Evolutionary conservation across 2,113 vertebrate genomes (phyloP).

Genomic region (Poicephalus meyeri): DNA sequence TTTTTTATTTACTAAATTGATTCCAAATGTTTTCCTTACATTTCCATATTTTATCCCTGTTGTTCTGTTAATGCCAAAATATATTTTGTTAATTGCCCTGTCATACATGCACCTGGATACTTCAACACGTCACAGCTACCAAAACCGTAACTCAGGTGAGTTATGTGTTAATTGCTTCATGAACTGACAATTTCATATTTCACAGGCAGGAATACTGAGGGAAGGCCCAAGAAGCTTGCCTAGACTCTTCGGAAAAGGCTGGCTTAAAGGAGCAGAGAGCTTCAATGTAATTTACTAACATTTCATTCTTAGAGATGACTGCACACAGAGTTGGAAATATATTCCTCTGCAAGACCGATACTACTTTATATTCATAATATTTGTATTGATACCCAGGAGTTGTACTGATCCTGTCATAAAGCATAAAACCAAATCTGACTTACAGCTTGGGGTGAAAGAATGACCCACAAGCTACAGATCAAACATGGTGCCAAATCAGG

Average conservation of each 20-base stretch:
- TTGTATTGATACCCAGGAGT: not conserved
- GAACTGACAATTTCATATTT: not conserved
- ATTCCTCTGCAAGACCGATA: not conserved
- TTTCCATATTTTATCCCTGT: not conserved
- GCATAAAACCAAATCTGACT: not conserved
- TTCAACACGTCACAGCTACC: not conserved
- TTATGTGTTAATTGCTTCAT: not conserved
- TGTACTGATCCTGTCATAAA: not conserved
- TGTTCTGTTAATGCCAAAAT: constrained; percentile 10
- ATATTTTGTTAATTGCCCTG: not conserved
- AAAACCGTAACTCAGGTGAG: not conserved
- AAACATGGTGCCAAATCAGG: not conserved
- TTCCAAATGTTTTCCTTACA: not conserved
- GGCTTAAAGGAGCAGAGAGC: not conserved
- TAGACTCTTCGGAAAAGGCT: not conserved
- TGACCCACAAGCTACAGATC: not conserved
- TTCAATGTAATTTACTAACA: not conserved
- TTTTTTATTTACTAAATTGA: constrained; percentile 4
- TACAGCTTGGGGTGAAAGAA: not conserved
- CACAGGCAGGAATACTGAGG: not conserved
- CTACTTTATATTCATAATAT: not conserved
- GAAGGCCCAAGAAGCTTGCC: not conserved
- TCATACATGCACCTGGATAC: not conserved
- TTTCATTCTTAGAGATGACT: not conserved
- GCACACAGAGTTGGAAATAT: not conserved